A percentile compares a stretch with the other conserved stretches of the same genome.
Evolutionary conservation across 2,888 invertebrate species (phyloP).

Genomic region (Drosophila glabriapex): DNA sequence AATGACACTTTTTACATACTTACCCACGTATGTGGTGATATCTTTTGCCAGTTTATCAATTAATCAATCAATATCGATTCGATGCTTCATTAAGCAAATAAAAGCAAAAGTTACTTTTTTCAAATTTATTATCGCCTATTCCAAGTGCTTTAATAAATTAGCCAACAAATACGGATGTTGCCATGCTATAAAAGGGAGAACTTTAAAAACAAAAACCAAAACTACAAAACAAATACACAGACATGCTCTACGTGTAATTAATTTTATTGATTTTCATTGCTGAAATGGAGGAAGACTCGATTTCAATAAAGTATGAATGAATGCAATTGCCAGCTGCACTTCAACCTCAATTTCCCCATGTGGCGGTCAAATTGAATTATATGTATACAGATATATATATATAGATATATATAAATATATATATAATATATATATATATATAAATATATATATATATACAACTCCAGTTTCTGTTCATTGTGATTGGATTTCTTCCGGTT

Average conservation of each 20-base stretch:
- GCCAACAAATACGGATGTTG: background rate
- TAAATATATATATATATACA: no score
- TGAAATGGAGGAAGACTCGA: conserved; percentile 8
- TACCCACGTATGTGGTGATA: conserved; percentile 18
- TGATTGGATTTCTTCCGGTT: conserved; percentile 23
- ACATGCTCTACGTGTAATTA: conserved; percentile 8
- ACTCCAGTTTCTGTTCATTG: no score
- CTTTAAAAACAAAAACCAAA: no score
- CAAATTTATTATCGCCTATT: conserved; percentile 18
- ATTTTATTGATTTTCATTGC: conserved; percentile 36
- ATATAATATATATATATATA: conserved; percentile 32
- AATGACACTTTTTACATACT: conserved; percentile 45
- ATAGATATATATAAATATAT: conserved; percentile 35
- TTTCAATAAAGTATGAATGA: conserved; percentile 31
- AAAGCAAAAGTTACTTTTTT: conserved; percentile 13
- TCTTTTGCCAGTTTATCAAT: conserved; percentile 43
- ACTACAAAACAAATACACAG: no score
- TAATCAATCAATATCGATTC: conserved; percentile 67
- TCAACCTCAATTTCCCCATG: conserved; percentile 66
- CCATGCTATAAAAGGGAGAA: background rate
- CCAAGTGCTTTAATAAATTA: background rate
- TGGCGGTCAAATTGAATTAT: conserved; percentile 60
- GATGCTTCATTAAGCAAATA: conserved; percentile 32
- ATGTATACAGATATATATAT: conserved; percentile 21
- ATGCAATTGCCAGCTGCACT: conserved; percentile 58